Conservation (phyloP, 2,113 vertebrate species). For the Tachysurus fulvidraco region DNA sequence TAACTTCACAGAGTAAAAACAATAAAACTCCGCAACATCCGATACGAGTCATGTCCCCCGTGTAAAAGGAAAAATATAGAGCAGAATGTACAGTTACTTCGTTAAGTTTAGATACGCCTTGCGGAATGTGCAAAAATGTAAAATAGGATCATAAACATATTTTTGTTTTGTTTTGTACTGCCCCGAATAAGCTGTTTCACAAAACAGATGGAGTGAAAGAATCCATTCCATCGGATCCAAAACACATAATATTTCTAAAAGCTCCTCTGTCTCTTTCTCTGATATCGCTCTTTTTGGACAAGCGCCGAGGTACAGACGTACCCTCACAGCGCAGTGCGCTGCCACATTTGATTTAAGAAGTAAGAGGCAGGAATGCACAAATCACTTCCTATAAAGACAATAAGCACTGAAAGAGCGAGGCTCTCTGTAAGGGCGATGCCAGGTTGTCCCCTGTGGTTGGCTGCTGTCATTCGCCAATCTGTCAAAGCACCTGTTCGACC, state of each 20-base stretch:
- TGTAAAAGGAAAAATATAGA: background rate
- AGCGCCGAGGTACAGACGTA: background rate
- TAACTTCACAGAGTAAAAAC: background rate
- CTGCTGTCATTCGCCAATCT: constrained; percentile 31
- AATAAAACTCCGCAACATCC: background rate
- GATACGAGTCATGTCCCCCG: background rate
- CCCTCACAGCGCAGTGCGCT: background rate
- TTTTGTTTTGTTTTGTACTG: too few species aligned
- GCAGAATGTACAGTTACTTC: background rate
- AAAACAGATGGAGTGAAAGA: background rate
- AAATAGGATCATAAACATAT: too few species aligned
- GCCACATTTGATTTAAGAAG: constrained; percentile 28
- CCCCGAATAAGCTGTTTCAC: too few species aligned
- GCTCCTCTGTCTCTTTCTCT: background rate
- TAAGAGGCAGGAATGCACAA: constrained; percentile 16
- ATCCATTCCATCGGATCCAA: background rate
- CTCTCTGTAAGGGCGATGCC: background rate
- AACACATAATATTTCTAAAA: background rate
- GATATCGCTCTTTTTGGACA: background rate
- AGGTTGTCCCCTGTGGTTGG: background rate
- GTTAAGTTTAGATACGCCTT: too few species aligned
- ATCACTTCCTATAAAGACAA: constrained; percentile 30
- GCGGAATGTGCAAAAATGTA: too few species aligned
- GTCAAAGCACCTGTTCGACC: constrained; percentile 37
- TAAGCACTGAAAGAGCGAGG: background rate